These are phyloP conservation scores for Megalopta genalis DNA, from an alignment of 1,140 invertebrate species.

Conservation along the genomic window DNA sequence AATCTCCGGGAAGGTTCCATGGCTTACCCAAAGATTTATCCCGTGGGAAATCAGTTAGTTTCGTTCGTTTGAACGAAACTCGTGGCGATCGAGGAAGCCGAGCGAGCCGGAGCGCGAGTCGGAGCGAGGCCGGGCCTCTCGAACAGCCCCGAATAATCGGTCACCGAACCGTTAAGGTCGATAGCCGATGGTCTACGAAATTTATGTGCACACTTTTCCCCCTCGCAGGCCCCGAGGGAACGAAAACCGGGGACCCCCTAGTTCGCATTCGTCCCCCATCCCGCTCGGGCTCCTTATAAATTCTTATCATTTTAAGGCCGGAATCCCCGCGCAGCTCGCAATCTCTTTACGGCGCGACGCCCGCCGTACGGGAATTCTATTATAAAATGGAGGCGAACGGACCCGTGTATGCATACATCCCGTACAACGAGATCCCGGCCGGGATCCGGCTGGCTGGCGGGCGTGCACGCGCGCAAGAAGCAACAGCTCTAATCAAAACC, in stretches of 20 bases:
- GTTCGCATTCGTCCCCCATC: not conserved
- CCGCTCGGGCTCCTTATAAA: not conserved
- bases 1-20: conserved; percentile 42
- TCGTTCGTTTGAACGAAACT: conserved; percentile 57
- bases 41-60: conserved; percentile 67
- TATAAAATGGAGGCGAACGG: no score
- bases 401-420: no score
- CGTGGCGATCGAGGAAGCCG: conserved; percentile 39
- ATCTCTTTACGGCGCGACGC: not conserved
- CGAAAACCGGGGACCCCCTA: no score
- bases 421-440: no score
- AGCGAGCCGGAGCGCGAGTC: not conserved
- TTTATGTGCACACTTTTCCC: conserved; percentile 6
- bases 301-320: not conserved
- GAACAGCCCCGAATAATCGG: conserved; percentile 53
- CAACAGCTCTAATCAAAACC: not conserved
- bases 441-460: no score
- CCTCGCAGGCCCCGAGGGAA: not conserved
- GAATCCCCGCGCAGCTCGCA: not conserved
- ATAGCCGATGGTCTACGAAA: conserved; percentile 34
- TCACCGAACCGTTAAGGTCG: conserved; percentile 53
- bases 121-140: conserved; percentile 2
- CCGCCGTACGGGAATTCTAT: not conserved
- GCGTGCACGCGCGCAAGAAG: not conserved
- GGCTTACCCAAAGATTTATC: conserved; percentile 62